A percentile compares a stretch with the other conserved stretches of the same genome.
Evolutionary conservation across 2,888 invertebrate species (phyloP).

Genomic region (Leucoma salicis): DNA sequence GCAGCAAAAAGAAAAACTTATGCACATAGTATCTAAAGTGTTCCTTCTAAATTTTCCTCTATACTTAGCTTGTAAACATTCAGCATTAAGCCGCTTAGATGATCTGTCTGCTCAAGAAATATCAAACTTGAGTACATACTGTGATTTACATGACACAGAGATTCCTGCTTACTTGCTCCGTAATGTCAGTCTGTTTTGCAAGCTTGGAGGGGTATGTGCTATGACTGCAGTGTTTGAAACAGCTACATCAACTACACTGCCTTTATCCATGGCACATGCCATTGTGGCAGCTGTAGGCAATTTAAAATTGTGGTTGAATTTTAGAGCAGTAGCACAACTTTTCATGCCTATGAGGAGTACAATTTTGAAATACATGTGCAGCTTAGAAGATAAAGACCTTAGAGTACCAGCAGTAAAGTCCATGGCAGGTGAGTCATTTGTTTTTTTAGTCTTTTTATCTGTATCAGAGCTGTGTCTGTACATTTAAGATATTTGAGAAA

Average conservation of each 20-base stretch:
- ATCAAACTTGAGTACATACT: constrained; percentile 89
- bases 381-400: constrained; percentile 94
- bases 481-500: no score
- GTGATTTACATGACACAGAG: constrained; percentile 96
- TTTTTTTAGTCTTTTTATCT: background rate
- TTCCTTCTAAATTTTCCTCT: constrained; percentile 95
- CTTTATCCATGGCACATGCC: constrained; percentile 94
- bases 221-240: constrained; percentile 93
- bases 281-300: constrained; percentile 96
- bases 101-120: constrained; percentile 93
- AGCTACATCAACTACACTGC: constrained; percentile 87
- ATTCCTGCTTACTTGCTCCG: constrained; percentile 94
- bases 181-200: constrained; percentile 97
- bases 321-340: constrained; percentile 92
- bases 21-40: constrained; percentile 92
- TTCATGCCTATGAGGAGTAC: constrained; percentile 93
- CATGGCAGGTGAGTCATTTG: constrained; percentile 88
- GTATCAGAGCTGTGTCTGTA: no score
- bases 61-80: constrained; percentile 93
- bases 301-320: constrained; percentile 96
- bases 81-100: constrained; percentile 90
- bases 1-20: constrained; percentile 93
- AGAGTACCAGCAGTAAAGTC: constrained; percentile 93
- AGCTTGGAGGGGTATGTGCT: constrained; percentile 93
- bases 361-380: constrained; percentile 96